Base-by-base conservation (phyloP, 2,113 vertebrate genomes). In the Cyphomyrus plagiostoma region DNA sequence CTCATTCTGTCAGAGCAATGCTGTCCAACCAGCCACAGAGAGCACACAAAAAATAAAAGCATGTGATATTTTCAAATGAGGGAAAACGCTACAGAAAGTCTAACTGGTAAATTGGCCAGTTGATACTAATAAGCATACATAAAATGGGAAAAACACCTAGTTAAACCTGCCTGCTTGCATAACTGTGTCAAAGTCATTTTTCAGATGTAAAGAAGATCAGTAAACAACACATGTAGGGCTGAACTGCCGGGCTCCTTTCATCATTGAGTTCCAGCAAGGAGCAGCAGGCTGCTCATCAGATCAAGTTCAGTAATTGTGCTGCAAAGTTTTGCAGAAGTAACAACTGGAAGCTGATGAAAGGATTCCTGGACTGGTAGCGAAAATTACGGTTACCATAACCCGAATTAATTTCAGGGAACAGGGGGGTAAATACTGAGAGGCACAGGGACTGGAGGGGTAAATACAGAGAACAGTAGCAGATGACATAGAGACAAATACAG, bases 101-200 rank as follows among this genome's bases (percentile, higher is more conserved):
- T 48, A 84, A 84, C 45, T 46, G 80, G 80, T 84, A 84, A 84
- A 23, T 48, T 48, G 45, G 82, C 42, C 45, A 84, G 82, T 84
- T 84, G 82, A 48, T 39, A 21, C 82, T 84, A 84, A 84, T 84
- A 46, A 84, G 82, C 7, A 45, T n/a, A 84, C 82, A 84, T 84
- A 45, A 84, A 84, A 84, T 84, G 82, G 82, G 74, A 80, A 84
- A 45, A 84, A 84, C 21, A 48, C 42, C 82, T 84, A 45, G 82
- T 84, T 84, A 84, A 48, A 84, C 39, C 82, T 46, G 80, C 42
- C 82, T n/a, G 82, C 82, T 84, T 48, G 82, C 39, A 46, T 84
- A 84, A 48, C 82, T 4, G 9, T 23, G 17, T 84, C 77, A 82
- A 35, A 82, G 42, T 42, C 13, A 82, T 82, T 82, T 82, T 45